Percentiles rank a stretch among this genome's conserved stretches.
phyloP scores from a whole-genome alignment of 2,797 vertebrate genomes.

The Xyrichtys novacula region DNA sequence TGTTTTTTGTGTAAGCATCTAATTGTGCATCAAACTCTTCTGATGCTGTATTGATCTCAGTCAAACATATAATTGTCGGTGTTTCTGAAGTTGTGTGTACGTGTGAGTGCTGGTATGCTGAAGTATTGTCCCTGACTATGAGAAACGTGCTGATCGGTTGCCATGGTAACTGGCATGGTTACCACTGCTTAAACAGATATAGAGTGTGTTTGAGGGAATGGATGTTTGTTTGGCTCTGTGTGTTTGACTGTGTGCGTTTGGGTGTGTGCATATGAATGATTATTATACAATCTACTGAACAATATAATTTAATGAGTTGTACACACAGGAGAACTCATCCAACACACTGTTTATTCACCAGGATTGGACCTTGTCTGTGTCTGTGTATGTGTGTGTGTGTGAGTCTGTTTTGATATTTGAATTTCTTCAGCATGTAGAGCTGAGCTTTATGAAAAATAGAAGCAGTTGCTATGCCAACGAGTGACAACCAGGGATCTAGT shows the following conservation, averaged over 20 bases:
- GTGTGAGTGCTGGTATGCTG: slow-evolving; percentile 66
- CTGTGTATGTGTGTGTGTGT: slow-evolving; percentile 22
- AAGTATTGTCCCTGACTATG: slow-evolving; percentile 73
- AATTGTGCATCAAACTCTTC: slow-evolving; percentile 1
- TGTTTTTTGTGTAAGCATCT: slow-evolving; percentile 1
- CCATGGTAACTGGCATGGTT: slow-evolving; percentile 86
- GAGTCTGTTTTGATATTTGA: slow-evolving; percentile 25
- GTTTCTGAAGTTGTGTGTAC: slow-evolving; percentile 12
- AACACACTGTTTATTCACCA: neutral
- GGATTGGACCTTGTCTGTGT: neutral
- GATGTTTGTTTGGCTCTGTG: slow-evolving; percentile 14
- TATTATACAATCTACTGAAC: slow-evolving; percentile 19
- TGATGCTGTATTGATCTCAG: neutral
- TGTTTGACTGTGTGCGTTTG: slow-evolving; percentile 1
- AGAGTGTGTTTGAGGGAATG: slow-evolving; percentile 29
- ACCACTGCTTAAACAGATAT: slow-evolving; percentile 66
- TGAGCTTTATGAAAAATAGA: slow-evolving; percentile 54
- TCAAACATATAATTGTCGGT: slow-evolving; percentile 21
- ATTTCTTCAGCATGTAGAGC: slow-evolving; percentile 42
- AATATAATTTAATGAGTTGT: slow-evolving; percentile 33
- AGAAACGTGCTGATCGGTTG: slow-evolving; percentile 80
- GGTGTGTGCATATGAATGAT: slow-evolving; percentile 4
- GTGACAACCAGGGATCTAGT: slow-evolving; percentile 62
- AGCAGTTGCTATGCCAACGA: slow-evolving; percentile 69
- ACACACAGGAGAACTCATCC: slow-evolving; percentile 14